Conservation (phyloP, 2,113 vertebrate genomes). For the Halcyon malimbica region DNA sequence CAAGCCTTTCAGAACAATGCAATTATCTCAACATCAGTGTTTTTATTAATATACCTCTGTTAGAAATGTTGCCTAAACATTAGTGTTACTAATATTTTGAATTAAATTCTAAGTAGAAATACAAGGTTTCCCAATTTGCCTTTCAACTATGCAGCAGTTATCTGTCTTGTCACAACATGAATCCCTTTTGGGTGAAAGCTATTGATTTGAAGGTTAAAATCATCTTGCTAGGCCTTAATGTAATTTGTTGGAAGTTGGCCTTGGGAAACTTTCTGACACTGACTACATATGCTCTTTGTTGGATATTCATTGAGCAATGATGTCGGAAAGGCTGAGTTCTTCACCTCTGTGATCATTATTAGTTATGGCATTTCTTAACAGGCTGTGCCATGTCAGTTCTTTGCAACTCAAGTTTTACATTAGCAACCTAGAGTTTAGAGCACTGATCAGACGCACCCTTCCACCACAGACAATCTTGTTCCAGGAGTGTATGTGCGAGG, state of each 20-base stretch:
- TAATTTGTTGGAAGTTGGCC: constrained; percentile 75
- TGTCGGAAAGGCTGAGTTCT: constrained; percentile 68
- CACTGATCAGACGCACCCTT: background rate
- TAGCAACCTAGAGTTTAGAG: background rate
- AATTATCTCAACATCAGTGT: constrained; percentile 10
- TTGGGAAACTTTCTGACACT: constrained; percentile 74
- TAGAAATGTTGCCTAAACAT: constrained; percentile 27
- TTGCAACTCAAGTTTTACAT: constrained; percentile 48
- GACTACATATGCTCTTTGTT: constrained; percentile 38
- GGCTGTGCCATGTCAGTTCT: constrained; percentile 47
- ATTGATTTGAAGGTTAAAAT: constrained; percentile 73
- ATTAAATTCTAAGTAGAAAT: constrained; percentile 51
- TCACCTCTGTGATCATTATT: constrained; percentile 53
- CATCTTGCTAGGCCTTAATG: constrained; percentile 64
- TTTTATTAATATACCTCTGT: constrained; percentile 27
- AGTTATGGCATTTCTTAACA: constrained; percentile 58
- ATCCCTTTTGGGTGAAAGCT: constrained; percentile 74
- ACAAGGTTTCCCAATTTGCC: constrained; percentile 35
- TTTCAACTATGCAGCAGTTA: constrained; percentile 63
- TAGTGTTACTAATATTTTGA: constrained; percentile 25
- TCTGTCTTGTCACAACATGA: constrained; percentile 68
- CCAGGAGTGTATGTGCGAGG: background rate
- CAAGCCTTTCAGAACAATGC: constrained; percentile 5
- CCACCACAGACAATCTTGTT: background rate
- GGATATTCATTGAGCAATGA: constrained; percentile 67